These are phyloP conservation scores for Procavia capensis DNA, from an alignment of 2,113 vertebrate genomes.

Conservation along the genomic window DNA sequence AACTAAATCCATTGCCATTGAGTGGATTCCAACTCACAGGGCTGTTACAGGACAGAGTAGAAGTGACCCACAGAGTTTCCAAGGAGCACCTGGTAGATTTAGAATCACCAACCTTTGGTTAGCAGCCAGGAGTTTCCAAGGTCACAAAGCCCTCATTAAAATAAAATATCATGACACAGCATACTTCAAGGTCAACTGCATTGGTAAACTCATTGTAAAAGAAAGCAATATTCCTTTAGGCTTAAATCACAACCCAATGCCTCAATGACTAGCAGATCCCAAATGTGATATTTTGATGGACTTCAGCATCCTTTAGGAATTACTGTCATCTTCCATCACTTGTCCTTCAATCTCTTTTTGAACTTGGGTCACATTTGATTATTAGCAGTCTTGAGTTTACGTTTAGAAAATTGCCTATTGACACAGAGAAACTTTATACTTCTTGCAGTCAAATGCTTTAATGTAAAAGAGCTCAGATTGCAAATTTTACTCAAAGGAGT, in stretches of 20 bases:
- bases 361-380: conserved; percentile 4
- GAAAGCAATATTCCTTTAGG: background rate
- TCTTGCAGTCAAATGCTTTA: conserved; percentile 30
- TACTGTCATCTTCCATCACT: background rate
- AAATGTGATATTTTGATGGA: background rate
- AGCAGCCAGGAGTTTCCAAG: too few relatives aligned
- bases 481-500: conserved; percentile 42
- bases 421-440: conserved; percentile 35
- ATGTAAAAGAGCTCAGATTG: conserved; percentile 34
- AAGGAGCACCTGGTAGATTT: too few relatives aligned
- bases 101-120: too few relatives aligned
- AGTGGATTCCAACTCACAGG: too few relatives aligned
- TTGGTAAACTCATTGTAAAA: background rate
- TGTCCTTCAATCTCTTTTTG: conserved; percentile 21
- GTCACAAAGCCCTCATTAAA: background rate
- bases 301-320: background rate
- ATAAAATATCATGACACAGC: background rate
- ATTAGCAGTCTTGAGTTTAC: background rate
- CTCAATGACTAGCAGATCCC: background rate
- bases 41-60: too few relatives aligned
- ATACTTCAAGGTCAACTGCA: background rate
- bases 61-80: too few relatives aligned
- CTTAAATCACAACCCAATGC: background rate
- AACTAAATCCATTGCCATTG: too few relatives aligned
- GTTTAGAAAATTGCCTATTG: conserved; percentile 61